These are phyloP conservation scores for Darevskia nairensis DNA, from an alignment of 2,797 vertebrate genomes.

Conservation along the genomic window DNA sequence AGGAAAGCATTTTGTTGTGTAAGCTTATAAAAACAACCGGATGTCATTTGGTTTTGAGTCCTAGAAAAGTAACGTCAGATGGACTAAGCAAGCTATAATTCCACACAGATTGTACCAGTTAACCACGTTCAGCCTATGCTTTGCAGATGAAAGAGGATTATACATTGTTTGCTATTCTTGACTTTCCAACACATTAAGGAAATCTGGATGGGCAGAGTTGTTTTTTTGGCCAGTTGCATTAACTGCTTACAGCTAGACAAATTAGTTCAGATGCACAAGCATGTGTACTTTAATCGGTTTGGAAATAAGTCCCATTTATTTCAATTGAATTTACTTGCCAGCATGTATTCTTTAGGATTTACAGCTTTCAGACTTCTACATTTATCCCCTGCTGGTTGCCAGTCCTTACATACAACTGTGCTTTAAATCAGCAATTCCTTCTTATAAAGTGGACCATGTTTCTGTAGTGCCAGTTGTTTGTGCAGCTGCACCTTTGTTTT, in stretches of 20 bases:
- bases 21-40: constrained; percentile 46
- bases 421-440: not conserved
- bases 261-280: constrained; percentile 50
- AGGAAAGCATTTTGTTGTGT: constrained; percentile 50
- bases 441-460: not conserved
- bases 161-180: constrained; percentile 42
- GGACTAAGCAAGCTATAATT: constrained; percentile 56
- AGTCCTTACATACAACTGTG: not conserved
- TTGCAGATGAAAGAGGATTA: constrained; percentile 69
- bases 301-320: not conserved
- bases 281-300: not conserved
- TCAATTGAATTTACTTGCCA: not conserved
- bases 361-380: not conserved
- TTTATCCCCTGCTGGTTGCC: not conserved
- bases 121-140: constrained; percentile 66
- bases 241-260: constrained; percentile 45
- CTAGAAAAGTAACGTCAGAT: constrained; percentile 56
- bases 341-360: not conserved
- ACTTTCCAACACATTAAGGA: constrained; percentile 50
- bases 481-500: not conserved
- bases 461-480: not conserved
- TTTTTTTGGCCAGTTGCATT: constrained; percentile 43
- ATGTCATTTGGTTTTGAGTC: constrained; percentile 47
- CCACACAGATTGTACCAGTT: constrained; percentile 56
- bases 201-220: constrained; percentile 2